Conservation (phyloP, 2,888 invertebrate species). For the Chrysina gloriosa region DNA sequence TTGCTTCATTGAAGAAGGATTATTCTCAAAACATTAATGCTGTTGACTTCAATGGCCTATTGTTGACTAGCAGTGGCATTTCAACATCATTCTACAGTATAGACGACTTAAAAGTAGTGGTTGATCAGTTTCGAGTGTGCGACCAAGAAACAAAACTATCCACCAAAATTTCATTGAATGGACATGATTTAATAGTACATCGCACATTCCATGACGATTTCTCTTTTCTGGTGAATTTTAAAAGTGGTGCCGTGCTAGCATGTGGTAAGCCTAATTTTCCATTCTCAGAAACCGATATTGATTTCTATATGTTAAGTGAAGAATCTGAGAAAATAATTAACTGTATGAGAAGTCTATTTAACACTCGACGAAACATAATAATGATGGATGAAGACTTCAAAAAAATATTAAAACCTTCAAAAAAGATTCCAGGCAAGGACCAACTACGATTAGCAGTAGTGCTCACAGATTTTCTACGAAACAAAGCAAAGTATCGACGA, state of each 20-base stretch:
- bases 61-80: slow-evolving; percentile 29
- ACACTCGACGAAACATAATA: neutral
- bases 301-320: slow-evolving; percentile 17
- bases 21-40: slow-evolving; percentile 22
- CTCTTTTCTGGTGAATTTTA: slow-evolving; percentile 36
- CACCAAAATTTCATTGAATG: slow-evolving; percentile 27
- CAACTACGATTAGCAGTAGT: too few species aligned
- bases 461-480: neutral
- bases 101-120: slow-evolving; percentile 35
- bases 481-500: neutral
- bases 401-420: neutral
- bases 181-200: slow-evolving; percentile 31
- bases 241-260: slow-evolving; percentile 31
- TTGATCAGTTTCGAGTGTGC: slow-evolving; percentile 27
- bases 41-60: slow-evolving; percentile 24
- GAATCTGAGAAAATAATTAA: slow-evolving; percentile 19
- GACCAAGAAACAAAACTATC: slow-evolving; percentile 27
- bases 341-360: slow-evolving; percentile 26
- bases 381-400: neutral
- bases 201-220: slow-evolving; percentile 11
- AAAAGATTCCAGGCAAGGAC: neutral
- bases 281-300: neutral
- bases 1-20: neutral
- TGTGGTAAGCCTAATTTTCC: slow-evolving; percentile 8
- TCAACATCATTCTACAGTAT: slow-evolving; percentile 40